Base-by-base conservation (phyloP, 2,113 vertebrate species). In the Chelonoidis abingdonii region DNA sequence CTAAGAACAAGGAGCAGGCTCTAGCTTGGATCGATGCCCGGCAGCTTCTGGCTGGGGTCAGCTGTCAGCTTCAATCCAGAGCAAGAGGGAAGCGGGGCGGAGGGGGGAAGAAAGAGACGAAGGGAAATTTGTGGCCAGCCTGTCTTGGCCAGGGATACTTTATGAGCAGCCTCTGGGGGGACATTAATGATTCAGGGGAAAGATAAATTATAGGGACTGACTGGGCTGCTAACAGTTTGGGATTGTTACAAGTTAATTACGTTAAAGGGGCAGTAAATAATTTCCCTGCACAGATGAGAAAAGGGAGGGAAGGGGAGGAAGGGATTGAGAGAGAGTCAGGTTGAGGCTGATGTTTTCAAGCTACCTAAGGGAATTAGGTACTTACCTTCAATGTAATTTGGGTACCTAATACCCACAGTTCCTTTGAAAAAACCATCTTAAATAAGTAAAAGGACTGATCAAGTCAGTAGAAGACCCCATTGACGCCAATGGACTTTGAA, bases 311-410 rank as follows among this genome's bases (percentile, higher is more conserved):
- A 38, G 21, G 6, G 31, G 16, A 49, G 31, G 14, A 41, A 29
- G 19, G 1, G 31, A 41, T 0, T 4, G n/a, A 10, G 35, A 56
- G 44, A 65, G 54, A 84, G 24, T 87, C 57, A 41, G 76, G 76
- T 5, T 8, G n/a, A 4, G 16, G 25, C 1, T 0, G 0, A 0
- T 31, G 62, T 69, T 69, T 69, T 76, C 47, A 11, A 57, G 13
- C 21, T 0, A 0, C 57, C 0, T 8, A 29, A 54, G 57, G 52
- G 76, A 75, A 84, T 2, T 0, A 0, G 8, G 47, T 3, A 8
- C 11, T 31, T 0, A 0, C 41, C 2, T 25, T 16, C 54, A n/a
- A 1, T 2, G n/a, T 83, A 25, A 2, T 56, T 0, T 84, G 2
- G 50, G 5, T 8, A 29, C 38, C 79, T 59, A 3, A 0, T 13